These are phyloP conservation scores for Diadegma fenestrale DNA, from an alignment of 2,888 invertebrate species.

Conservation along the genomic window DNA sequence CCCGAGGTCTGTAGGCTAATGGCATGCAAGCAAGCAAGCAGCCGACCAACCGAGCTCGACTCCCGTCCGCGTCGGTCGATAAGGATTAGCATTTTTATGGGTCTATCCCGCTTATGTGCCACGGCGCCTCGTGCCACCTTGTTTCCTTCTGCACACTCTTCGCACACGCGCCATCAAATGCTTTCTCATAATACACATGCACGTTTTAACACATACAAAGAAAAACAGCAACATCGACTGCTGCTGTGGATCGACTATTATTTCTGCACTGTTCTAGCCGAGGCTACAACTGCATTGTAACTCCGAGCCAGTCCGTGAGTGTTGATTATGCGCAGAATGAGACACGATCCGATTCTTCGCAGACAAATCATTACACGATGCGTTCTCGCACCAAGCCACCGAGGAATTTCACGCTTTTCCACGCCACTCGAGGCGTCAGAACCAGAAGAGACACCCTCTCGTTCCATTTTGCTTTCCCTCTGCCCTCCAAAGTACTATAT, in stretches of 20 bases:
- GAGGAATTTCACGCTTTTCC: conserved; percentile 59
- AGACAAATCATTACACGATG: conserved; percentile 23
- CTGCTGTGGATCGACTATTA: conserved; percentile 56
- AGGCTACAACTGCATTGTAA: conserved; percentile 29
- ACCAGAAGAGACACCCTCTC: conserved; percentile 37
- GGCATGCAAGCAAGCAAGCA: conserved; percentile 81
- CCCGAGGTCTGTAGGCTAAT: conserved; percentile 85
- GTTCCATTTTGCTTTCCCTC: conserved; percentile 9
- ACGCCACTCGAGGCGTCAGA: conserved; percentile 62
- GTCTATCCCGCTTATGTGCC: conserved; percentile 84
- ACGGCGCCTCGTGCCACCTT: conserved; percentile 81
- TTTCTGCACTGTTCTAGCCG: conserved; percentile 47
- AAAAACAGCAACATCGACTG: conserved; percentile 30
- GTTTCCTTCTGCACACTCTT: conserved; percentile 80
- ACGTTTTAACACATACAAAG: conserved; percentile 27
- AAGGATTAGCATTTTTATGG: conserved; percentile 85
- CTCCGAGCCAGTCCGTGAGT: conserved; percentile 10
- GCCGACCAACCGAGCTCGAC: conserved; percentile 67
- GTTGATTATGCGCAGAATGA: conserved; percentile 62
- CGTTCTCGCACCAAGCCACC: neutral
- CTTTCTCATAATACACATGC: conserved; percentile 61
- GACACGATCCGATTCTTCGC: conserved; percentile 35
- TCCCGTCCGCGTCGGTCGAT: conserved; percentile 81
- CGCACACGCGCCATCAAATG: conserved; percentile 75
- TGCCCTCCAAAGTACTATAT: neutral